Evolutionary conservation across 2,113 vertebrate species (phyloP).

Genomic region (Tamias sibiricus): DNA sequence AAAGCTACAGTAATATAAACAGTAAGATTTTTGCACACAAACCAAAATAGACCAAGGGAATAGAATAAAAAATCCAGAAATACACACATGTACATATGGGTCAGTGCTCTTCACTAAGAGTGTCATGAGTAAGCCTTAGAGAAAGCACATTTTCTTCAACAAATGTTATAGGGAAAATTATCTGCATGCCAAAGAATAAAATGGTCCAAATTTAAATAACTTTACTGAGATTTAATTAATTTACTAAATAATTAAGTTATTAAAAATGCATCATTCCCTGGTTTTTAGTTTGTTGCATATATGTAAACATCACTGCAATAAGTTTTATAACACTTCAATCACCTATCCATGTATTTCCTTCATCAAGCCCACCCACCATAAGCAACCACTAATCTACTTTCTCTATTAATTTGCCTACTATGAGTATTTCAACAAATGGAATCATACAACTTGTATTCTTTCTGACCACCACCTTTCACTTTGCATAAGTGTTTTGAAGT

Average conservation of each 20-base stretch:
- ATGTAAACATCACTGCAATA: background rate
- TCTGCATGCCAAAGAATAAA: background rate
- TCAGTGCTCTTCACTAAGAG: background rate
- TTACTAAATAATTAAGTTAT: background rate
- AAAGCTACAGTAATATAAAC: background rate
- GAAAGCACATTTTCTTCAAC: background rate
- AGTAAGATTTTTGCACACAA: background rate
- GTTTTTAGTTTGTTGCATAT: background rate
- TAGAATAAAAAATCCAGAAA: background rate
- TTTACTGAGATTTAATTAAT: background rate
- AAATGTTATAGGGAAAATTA: background rate
- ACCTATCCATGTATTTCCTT: background rate
- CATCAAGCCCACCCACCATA: background rate
- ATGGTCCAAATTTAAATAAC: background rate
- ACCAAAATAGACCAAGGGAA: background rate
- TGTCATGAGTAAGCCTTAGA: background rate
- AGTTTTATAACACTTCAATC: background rate
- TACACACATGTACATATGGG: background rate
- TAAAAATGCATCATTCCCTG: background rate
- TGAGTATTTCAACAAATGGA: background rate
- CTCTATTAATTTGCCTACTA: background rate
- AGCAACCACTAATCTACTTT: background rate
- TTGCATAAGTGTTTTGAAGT: background rate
- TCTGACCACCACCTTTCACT: background rate
- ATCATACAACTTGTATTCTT: background rate